Evolutionary conservation across 1,140 invertebrate species (phyloP), one percentile per base, ranked within the genome.

Genomic region (Pachypsylla venusta): DNA sequence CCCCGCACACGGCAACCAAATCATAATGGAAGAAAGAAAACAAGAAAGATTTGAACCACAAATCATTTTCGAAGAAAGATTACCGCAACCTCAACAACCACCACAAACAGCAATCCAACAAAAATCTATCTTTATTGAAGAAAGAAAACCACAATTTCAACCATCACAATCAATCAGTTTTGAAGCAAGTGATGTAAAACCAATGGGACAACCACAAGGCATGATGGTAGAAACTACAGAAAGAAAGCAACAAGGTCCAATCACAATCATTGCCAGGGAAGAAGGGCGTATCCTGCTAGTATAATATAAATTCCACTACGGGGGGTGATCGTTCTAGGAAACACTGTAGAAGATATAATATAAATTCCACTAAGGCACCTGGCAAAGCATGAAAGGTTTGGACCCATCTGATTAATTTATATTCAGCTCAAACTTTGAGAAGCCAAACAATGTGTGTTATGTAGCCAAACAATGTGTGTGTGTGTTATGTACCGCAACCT

Each of bases 251-350:
- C 7, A n/a, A 35, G 35, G 28, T 1, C 63, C 64, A 0, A 57
- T 64, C 5, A 63, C 64, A 28, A 64, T 66, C 26, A 65, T 66
- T 30, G 63, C 65, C 16, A 48, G 63, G 7, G 56, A 56, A 3
- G 64, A 66, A 48, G 62, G 64, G 26, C 60, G 61, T 28, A 61
- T 66, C 7, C 61, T 66, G n/a, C 64, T 61, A 0, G 61, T 62
- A 28, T 65, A 59, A 56, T n/a, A n/a, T n/a, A n/a, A n/a, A n/a
- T n/a, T n/a, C n/a, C n/a, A n/a, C n/a, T n/a, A n/a, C n/a, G n/a
- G n/a, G n/a, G n/a, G n/a, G n/a, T n/a, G n/a, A n/a, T n/a, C n/a
- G n/a, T n/a, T n/a, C n/a, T n/a, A n/a, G n/a, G n/a, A n/a, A n/a
- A n/a, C n/a, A n/a, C n/a, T n/a, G n/a, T n/a, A n/a, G n/a, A n/a